Evolutionary conservation across 2,113 vertebrate genomes (phyloP).

Genomic region (Archocentrus centrarchus): DNA sequence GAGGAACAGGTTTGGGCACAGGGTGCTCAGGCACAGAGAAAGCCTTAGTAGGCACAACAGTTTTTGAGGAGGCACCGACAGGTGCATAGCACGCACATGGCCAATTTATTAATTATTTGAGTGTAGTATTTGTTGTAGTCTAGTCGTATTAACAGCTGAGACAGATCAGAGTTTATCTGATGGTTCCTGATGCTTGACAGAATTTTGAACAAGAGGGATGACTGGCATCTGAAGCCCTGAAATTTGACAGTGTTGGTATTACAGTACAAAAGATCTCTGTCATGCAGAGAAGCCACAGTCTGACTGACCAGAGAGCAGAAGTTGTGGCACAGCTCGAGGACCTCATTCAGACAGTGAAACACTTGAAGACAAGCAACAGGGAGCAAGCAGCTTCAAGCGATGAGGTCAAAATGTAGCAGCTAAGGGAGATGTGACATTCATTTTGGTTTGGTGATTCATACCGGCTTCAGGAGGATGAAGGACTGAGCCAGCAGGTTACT

Average conservation of each 20-base stretch:
- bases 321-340: constrained; percentile 94
- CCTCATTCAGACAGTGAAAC: constrained; percentile 98
- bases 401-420: neutral
- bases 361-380: constrained; percentile 79
- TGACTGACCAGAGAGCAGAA: constrained; percentile 95
- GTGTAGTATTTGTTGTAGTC: constrained; percentile 99
- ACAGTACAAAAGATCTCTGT: constrained; percentile 38
- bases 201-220: constrained; percentile 97
- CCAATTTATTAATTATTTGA: constrained; percentile 62
- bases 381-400: neutral
- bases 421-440: neutral
- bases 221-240: constrained; percentile 97
- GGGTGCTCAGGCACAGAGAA: no score
- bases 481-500: constrained; percentile 97
- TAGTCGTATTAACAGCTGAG: constrained; percentile 91
- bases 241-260: fast-evolving
- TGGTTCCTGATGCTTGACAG: constrained; percentile 97
- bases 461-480: constrained; percentile 97
- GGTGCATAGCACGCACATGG: no score
- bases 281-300: constrained; percentile 89
- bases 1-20: no score
- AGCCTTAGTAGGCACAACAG: no score
- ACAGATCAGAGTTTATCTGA: constrained; percentile 97
- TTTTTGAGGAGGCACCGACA: no score
- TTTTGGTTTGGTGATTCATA: constrained; percentile 59